Percentiles rank a stretch among this genome's conserved stretches.
Conservation (phyloP, 2,797 vertebrate genomes). For the Taenioides sp. region DNA sequence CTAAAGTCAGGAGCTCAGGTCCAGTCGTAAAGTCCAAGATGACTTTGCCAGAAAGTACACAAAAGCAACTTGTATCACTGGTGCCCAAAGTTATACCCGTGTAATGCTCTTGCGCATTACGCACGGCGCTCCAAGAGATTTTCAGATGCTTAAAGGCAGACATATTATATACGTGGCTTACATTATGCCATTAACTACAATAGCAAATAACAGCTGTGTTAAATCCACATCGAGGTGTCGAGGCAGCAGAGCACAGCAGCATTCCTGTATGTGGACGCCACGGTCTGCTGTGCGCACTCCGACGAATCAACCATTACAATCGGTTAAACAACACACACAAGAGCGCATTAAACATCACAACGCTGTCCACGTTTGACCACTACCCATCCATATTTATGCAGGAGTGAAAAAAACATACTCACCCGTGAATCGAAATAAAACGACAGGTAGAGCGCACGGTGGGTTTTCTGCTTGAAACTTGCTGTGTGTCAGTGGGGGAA, state of each 20-base stretch:
- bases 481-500: conserved; percentile 66
- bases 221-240: conserved; percentile 11
- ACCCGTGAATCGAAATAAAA: conserved; percentile 51
- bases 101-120: not conserved
- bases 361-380: not conserved
- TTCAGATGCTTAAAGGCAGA: not conserved
- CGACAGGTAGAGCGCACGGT: conserved; percentile 45
- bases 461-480: conserved; percentile 76
- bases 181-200: not conserved
- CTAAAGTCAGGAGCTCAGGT: conserved; percentile 5
- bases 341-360: conserved; percentile 5
- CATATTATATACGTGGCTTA: rapidly evolving
- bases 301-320: conserved; percentile 22
- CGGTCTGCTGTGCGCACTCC: conserved; percentile 41
- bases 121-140: not conserved
- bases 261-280: conserved; percentile 48
- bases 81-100: conserved; percentile 23
- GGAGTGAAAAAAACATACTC: conserved; percentile 35
- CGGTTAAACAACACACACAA: conserved; percentile 32
- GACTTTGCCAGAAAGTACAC: conserved; percentile 32
- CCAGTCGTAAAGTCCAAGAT: conserved; percentile 16
- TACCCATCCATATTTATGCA: not conserved
- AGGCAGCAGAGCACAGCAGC: conserved; percentile 37
- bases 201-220: not conserved
- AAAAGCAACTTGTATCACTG: conserved; percentile 5